Evolutionary conservation across 2,888 invertebrate genomes (phyloP).

Genomic region (Leucania comma): DNA sequence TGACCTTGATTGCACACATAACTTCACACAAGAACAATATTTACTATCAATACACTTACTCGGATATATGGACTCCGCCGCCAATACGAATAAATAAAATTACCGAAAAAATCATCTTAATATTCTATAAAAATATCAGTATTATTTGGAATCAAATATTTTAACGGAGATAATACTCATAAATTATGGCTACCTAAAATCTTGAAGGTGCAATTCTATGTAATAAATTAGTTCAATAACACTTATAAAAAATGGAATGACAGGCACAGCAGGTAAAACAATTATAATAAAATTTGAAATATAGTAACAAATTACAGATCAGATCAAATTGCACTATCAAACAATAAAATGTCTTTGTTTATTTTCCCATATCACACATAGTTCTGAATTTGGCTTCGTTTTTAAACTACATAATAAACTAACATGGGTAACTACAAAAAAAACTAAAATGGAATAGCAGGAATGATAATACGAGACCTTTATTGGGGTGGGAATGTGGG

Average conservation of each 20-base stretch:
- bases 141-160: slow-evolving; percentile 60
- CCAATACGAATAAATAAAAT: slow-evolving; percentile 50
- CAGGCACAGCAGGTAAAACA: slow-evolving; percentile 70
- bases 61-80: slow-evolving; percentile 53
- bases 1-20: slow-evolving; percentile 48
- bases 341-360: slow-evolving; percentile 76
- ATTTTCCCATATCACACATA: slow-evolving; percentile 81
- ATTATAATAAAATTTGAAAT: slow-evolving; percentile 80
- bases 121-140: slow-evolving; percentile 59
- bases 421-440: slow-evolving; percentile 82
- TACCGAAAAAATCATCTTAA: slow-evolving; percentile 36
- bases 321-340: slow-evolving; percentile 82
- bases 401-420: slow-evolving; percentile 75
- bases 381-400: slow-evolving; percentile 84
- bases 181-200: slow-evolving; percentile 67
- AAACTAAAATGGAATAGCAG: slow-evolving; percentile 76
- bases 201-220: slow-evolving; percentile 61
- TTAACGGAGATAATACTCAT: slow-evolving; percentile 63
- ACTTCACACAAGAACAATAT: slow-evolving; percentile 36
- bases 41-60: slow-evolving; percentile 39
- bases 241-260: slow-evolving; percentile 83
- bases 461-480: slow-evolving; percentile 80
- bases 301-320: slow-evolving; percentile 83
- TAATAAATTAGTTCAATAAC: slow-evolving; percentile 63
- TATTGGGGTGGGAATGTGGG: slow-evolving; percentile 71